These are phyloP conservation scores for Colossoma macropomum DNA, from an alignment of 2,113 vertebrate genomes.

Conservation along the genomic window DNA sequence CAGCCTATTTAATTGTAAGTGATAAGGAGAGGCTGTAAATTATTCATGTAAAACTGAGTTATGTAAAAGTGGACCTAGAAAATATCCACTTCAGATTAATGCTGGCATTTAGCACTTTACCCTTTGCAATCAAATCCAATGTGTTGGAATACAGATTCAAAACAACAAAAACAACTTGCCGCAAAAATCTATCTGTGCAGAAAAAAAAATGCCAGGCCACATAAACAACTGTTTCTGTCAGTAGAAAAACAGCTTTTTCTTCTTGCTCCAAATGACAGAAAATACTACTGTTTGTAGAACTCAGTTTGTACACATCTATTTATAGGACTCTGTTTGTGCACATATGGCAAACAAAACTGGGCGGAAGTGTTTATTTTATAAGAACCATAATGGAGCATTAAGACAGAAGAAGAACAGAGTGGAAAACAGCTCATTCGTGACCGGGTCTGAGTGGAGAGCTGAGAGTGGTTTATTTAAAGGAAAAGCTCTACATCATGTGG, in stretches of 20 bases:
- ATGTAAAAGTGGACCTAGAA: no score
- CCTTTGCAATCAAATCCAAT: no score
- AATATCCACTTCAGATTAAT: no score
- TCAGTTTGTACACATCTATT: neutral
- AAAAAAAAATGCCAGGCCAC: neutral
- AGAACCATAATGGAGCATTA: constrained; percentile 1
- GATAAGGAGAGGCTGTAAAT: no score
- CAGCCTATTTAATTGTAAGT: no score
- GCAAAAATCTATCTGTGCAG: neutral
- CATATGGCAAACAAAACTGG: neutral
- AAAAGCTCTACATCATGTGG: neutral
- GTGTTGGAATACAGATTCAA: no score
- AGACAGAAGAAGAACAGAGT: neutral
- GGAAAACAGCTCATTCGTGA: neutral
- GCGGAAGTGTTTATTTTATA: constrained; percentile 24
- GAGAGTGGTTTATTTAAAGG: neutral
- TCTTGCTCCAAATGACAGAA: neutral
- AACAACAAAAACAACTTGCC: no score
- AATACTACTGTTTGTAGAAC: neutral
- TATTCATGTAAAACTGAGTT: no score
- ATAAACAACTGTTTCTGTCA: neutral
- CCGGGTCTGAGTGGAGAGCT: neutral
- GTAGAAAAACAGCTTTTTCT: neutral
- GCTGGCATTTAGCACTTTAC: no score
- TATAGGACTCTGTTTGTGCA: neutral